These are phyloP conservation scores for Camponotus vicinus DNA, from an alignment of 1,140 invertebrate genomes.

Conservation along the genomic window DNA sequence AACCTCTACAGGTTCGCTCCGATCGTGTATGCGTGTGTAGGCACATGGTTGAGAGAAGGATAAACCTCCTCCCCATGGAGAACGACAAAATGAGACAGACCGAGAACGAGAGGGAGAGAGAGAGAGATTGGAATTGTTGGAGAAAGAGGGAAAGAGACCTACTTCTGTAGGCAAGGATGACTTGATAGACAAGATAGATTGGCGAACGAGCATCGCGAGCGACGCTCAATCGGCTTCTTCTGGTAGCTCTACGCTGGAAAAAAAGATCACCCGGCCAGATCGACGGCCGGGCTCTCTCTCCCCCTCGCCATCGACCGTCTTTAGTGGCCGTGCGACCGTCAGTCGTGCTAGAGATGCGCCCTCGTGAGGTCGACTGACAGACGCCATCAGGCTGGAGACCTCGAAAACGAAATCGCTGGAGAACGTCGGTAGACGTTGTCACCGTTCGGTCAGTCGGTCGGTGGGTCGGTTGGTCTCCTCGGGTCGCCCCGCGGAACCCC, in stretches of 20 bases:
- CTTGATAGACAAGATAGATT: constrained; percentile 55
- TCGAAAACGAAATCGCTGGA: constrained; percentile 37
- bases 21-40: neutral
- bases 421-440: constrained; percentile 49
- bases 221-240: constrained; percentile 66
- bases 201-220: constrained; percentile 18
- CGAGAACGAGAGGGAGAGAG: neutral
- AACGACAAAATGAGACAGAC: constrained; percentile 19
- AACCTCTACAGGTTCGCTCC: constrained; percentile 53
- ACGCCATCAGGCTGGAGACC: constrained; percentile 62
- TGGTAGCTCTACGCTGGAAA: constrained; percentile 76
- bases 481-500: constrained; percentile 7
- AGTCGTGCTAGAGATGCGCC: constrained; percentile 80
- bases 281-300: constrained; percentile 56
- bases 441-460: constrained; percentile 39
- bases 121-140: neutral
- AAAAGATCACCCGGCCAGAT: constrained; percentile 76
- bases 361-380: constrained; percentile 74
- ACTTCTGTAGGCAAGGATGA: neutral
- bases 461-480: constrained; percentile 52
- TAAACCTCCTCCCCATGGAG: constrained; percentile 44
- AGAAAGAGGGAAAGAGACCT: neutral
- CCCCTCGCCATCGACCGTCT: constrained; percentile 63
- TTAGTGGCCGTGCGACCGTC: constrained; percentile 73
- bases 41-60: constrained; percentile 28